phyloP scores from a whole-genome alignment of 2,113 vertebrate species.

The Phycodurus eques region DNA sequence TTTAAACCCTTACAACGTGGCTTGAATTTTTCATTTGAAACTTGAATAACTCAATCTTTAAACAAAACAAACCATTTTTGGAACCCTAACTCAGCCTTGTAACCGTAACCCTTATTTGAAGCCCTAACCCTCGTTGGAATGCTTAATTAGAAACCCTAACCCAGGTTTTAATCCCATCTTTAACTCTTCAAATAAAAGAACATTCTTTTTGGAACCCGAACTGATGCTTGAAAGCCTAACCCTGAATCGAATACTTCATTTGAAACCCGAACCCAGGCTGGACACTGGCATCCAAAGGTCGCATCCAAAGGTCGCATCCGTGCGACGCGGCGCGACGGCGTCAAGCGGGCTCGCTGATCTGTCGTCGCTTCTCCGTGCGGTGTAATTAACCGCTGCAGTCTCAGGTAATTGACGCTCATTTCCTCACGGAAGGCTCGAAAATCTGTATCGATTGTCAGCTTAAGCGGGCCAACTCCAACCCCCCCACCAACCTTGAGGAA shows the following conservation, averaged over 20 bases:
- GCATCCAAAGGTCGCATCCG: not conserved
- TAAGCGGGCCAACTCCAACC: slow-evolving; percentile 88
- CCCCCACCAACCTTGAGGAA: slow-evolving; percentile 76
- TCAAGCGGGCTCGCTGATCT: not conserved
- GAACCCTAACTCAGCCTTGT: too few relatives aligned
- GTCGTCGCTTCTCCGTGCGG: slow-evolving; percentile 35
- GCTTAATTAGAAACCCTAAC: not conserved
- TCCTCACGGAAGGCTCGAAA: slow-evolving; percentile 77
- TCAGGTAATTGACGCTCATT: slow-evolving; percentile 78
- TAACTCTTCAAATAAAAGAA: too few relatives aligned
- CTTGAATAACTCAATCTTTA: too few relatives aligned
- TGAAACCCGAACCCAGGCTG: not conserved
- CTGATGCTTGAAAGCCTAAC: too few relatives aligned
- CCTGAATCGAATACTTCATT: too few relatives aligned
- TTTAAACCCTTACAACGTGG: too few relatives aligned
- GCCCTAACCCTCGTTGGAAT: not conserved
- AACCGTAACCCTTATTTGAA: not conserved
- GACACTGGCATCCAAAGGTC: not conserved
- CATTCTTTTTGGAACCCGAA: too few relatives aligned
- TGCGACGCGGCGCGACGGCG: too few relatives aligned
- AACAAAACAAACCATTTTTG: too few relatives aligned
- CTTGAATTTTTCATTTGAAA: too few relatives aligned
- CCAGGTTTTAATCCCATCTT: too few relatives aligned
- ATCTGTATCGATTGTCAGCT: slow-evolving; percentile 83
- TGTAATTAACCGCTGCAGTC: slow-evolving; percentile 74